These are phyloP conservation scores for Macheiramphus alcinus DNA, from an alignment of 2,113 vertebrate species.

Conservation along the genomic window DNA sequence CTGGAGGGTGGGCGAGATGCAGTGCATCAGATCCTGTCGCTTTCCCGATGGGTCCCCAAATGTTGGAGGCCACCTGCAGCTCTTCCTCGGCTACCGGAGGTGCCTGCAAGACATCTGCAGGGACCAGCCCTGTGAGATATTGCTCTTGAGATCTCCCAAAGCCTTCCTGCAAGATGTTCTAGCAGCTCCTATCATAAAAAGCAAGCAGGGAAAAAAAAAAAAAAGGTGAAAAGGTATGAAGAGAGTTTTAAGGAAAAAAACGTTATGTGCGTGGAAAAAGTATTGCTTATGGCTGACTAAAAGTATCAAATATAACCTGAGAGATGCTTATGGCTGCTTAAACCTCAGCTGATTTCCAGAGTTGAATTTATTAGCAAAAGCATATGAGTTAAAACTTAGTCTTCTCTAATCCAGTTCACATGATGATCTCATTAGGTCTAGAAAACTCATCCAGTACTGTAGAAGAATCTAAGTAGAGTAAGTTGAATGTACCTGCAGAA, in stretches of 20 bases:
- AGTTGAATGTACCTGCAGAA: neutral
- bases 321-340: neutral
- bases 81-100: neutral
- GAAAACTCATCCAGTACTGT: neutral
- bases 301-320: neutral
- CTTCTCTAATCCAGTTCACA: neutral
- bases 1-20: neutral
- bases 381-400: neutral
- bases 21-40: neutral
- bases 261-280: neutral
- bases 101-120: neutral
- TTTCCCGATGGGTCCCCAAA: neutral
- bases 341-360: neutral
- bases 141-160: neutral
- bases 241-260: neutral
- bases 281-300: neutral
- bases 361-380: neutral
- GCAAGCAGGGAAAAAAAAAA: neutral
- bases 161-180: neutral
- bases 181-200: neutral
- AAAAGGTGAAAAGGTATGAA: neutral
- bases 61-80: neutral
- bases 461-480: neutral
- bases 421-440: neutral
- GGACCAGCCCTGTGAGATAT: neutral